phyloP scores from a whole-genome alignment of 2,888 invertebrate genomes.

The Tipula vernalis region DNA sequence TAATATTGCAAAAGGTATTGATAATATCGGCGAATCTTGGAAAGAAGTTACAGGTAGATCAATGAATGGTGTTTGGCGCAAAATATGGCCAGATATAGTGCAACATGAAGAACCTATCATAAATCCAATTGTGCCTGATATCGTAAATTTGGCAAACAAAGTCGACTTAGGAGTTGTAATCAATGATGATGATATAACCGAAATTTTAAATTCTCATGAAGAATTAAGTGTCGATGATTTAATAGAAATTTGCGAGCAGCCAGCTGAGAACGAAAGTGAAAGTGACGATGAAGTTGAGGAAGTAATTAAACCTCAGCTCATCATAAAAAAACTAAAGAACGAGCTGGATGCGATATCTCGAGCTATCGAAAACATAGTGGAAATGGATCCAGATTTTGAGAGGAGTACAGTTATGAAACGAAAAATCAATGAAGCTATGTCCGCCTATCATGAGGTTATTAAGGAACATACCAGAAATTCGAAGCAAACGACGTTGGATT shows the following conservation, averaged over 20 bases:
- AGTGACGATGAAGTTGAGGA: neutral
- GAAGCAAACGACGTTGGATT: too few relatives aligned
- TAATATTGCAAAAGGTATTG: neutral
- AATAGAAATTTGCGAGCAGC: neutral
- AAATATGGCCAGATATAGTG: too few relatives aligned
- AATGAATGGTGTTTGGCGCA: too few relatives aligned
- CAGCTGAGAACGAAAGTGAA: neutral
- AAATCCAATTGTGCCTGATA: too few relatives aligned
- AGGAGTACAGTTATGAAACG: neutral
- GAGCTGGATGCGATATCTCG: neutral
- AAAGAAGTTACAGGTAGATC: too few relatives aligned
- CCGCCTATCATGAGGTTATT: neutral
- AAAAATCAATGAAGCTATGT: neutral
- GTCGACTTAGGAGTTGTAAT: too few relatives aligned
- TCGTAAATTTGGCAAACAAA: neutral
- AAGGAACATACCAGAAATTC: neutral
- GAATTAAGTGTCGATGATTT: neutral
- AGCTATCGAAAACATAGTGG: neutral
- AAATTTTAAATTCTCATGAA: too few relatives aligned
- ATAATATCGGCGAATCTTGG: neutral
- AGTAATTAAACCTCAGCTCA: neutral
- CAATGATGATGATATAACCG: neutral
- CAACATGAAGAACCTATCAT: too few relatives aligned
- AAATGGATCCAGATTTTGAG: neutral
- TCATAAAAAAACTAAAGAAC: neutral